Conservation (phyloP, 2,113 vertebrate species). For the Pristiophorus japonicus region DNA sequence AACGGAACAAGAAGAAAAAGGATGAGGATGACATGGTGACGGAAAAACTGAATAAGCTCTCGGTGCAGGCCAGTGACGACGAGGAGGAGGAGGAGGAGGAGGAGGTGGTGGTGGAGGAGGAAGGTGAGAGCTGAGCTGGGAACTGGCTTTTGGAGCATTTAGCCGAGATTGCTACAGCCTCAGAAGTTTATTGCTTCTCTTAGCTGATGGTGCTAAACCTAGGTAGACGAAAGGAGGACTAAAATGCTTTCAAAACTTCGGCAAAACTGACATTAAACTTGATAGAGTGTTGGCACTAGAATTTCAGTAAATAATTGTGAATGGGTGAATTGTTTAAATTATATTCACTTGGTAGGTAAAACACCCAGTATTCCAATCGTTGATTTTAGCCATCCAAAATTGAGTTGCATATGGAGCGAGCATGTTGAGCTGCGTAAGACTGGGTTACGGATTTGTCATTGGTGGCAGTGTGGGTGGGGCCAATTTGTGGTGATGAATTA, state of each 20-base stretch:
- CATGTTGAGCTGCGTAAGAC: not conserved
- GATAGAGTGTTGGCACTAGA: not conserved
- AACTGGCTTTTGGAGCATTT: not conserved
- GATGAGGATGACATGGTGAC: constrained; percentile 63
- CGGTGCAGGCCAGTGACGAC: constrained; percentile 68
- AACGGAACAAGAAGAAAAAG: constrained; percentile 54
- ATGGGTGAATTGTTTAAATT: not conserved
- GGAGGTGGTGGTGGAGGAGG: constrained; percentile 47
- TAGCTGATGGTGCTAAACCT: not conserved
- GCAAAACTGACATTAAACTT: not conserved
- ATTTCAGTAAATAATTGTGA: not conserved
- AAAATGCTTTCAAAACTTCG: not conserved
- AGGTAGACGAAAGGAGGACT: not conserved
- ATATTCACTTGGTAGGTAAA: not conserved
- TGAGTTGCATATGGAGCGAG: not conserved
- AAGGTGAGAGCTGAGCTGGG: constrained; percentile 4
- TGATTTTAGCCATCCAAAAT: not conserved
- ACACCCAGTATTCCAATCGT: not conserved
- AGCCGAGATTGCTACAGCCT: not conserved
- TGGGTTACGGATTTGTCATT: too few relatives aligned
- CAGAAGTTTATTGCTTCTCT: not conserved
- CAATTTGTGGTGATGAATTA: not conserved
- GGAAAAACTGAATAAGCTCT: constrained; percentile 71
- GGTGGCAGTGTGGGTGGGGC: not conserved
- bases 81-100: constrained; percentile 59